Evolutionary conservation across 2,797 vertebrate species (phyloP).

Genomic region (Thamnophis elegans): DNA sequence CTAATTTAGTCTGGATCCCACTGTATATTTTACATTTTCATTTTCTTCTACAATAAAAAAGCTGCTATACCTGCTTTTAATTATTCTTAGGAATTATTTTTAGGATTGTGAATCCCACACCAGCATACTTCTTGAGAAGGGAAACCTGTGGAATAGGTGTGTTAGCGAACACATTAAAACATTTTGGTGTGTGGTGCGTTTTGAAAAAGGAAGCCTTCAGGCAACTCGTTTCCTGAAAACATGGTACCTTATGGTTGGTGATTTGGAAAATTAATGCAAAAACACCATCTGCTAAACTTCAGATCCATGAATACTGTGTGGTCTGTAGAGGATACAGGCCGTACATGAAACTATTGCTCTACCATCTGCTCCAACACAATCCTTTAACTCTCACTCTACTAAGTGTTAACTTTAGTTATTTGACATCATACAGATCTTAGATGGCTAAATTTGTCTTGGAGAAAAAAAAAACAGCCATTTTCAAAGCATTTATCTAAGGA

Average conservation of each 20-base stretch:
- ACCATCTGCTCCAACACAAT: conserved; percentile 63
- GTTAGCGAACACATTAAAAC: conserved; percentile 55
- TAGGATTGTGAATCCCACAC: neutral
- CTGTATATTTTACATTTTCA: neutral
- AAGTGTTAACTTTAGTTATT: conserved; percentile 53
- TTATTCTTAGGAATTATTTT: neutral
- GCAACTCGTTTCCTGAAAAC: conserved; percentile 73
- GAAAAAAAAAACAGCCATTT: conserved; percentile 27
- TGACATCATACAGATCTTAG: conserved; percentile 29
- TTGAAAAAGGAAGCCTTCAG: conserved; percentile 59
- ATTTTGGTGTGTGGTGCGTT: conserved; percentile 43
- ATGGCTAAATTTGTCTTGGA: conserved; percentile 43
- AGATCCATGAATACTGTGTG: conserved; percentile 62
- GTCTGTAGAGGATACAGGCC: conserved; percentile 67
- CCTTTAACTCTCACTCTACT: conserved; percentile 45
- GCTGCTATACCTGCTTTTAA: neutral
- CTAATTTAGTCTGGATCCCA: neutral
- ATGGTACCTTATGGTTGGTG: conserved; percentile 71
- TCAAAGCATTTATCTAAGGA: neutral
- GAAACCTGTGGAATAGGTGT: conserved; percentile 59
- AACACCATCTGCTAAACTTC: conserved; percentile 77
- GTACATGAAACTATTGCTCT: conserved; percentile 60
- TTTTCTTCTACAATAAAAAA: neutral
- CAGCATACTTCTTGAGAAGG: conserved; percentile 35
- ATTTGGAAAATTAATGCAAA: conserved; percentile 75